Base-by-base conservation (phyloP, 1,140 invertebrate species). In the Sitophilus oryzae region DNA sequence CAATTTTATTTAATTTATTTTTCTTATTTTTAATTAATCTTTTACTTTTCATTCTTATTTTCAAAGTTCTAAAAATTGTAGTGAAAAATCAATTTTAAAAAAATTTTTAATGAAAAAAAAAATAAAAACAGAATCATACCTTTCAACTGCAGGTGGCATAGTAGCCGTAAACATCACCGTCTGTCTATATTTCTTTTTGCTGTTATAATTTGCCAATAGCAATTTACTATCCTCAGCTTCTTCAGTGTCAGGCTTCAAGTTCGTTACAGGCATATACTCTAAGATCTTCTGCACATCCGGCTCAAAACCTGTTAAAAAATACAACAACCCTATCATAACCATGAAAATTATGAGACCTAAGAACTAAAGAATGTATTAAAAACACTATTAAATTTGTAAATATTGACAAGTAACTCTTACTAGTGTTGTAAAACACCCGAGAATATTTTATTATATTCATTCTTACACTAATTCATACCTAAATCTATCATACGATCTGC, bases 151-250 rank as follows among this genome's bases (percentile, higher is more conserved):
- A 1, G 96, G 85, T 5, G 95, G 95, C 97, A 99, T 99, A 64
- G 97, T 99, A 14, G 97, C 97, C 36, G 97, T 99, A 75, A 99
- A 99, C 97, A 99, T 99, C 56, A 99, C 96, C 68, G 96, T 99
- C 86, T 96, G 94, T 72, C 97, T 79, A 69, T 91, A 99, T 73
- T 99, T 99, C 69, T 98, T 93, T 69, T 97, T 98, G 0, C 91
- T 90, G 67, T 94, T 86, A 65, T 98, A 98, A 75, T 99, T 98
- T 40, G 86, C 86, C 69, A 97, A 79, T 34, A 99, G 76, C 0
- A 66, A 11, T 55, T 82, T 82, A 59, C 93, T 93, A 76, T 99
- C 92, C 78, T 99, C 97, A 11, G 96, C 96, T 64, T 97, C 96
- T 63, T 99, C 97, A 0, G 87, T 93, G 68, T 99, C 97, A 2